A percentile compares a stretch with the other conserved stretches of the same genome.
These are phyloP conservation scores for Thunnus maccoyii DNA, from an alignment of 2,113 vertebrate genomes.

Conservation along the genomic window DNA sequence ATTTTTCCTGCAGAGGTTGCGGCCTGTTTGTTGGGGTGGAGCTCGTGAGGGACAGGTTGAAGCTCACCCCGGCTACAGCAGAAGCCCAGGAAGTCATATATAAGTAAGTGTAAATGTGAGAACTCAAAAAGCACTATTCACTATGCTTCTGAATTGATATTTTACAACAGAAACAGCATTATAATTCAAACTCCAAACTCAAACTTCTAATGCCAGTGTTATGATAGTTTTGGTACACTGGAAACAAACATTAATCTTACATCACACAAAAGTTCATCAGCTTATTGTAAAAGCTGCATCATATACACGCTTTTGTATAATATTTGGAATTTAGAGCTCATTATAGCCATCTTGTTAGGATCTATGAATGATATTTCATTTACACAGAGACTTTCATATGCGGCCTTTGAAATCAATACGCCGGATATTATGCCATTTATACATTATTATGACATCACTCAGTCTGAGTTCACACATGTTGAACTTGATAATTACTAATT, in stretches of 20 bases:
- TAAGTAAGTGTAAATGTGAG: constrained; percentile 80
- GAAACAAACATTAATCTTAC: background rate
- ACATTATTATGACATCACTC: background rate
- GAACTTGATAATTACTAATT: background rate
- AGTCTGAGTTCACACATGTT: background rate
- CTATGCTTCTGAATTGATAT: background rate
- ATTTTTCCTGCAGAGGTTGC: constrained; percentile 83
- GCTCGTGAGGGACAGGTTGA: constrained; percentile 89
- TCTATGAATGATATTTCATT: background rate
- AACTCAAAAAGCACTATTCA: no score
- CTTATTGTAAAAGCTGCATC: background rate
- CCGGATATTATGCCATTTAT: background rate
- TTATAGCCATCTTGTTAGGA: background rate
- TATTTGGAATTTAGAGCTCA: background rate
- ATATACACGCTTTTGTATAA: background rate
- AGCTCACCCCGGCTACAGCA: constrained; percentile 92
- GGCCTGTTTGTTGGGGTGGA: constrained; percentile 96
- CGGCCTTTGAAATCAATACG: background rate
- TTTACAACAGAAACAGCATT: background rate
- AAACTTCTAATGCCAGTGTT: background rate
- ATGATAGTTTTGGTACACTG: no score
- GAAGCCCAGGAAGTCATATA: constrained; percentile 96
- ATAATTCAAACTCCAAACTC: background rate
- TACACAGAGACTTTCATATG: background rate
- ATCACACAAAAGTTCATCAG: background rate